Base-by-base conservation (phyloP, 1,140 invertebrate species). In the Cydia splendana region DNA sequence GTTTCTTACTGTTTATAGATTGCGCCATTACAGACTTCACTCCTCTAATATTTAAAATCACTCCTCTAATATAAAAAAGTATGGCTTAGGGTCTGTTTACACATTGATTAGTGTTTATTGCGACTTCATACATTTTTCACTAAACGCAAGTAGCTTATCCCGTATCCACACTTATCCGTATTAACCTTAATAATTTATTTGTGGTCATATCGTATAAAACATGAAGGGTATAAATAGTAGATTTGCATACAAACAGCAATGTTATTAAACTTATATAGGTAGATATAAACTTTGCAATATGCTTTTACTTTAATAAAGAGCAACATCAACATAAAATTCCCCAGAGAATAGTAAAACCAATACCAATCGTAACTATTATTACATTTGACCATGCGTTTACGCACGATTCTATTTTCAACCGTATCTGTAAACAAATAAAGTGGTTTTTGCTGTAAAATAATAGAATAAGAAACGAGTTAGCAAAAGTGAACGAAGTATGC, bases 191-290 rank as follows among this genome's bases (percentile, higher is more conserved):
- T 12, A n/a, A n/a, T 53, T n/a, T 53, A 53, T n/a, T n/a, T 53
- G 6, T 53, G 6, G n/a, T 53, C 10, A 18, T 53, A 53, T n/a
- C 51, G 51, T 12, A 53, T 53, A 18, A 62, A 62, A 62, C 9
- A 62, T 62, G 57, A 20, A 9, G 6, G 18, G 2, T 12, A 62
- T 12, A 62, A 24, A 62, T 34, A 38, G 12, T 12, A 7, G 5
- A 69, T 71, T 71, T 34, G 67, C 67, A 71, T 71, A 18, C n/a
- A 24, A 34, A 38, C 69, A 71, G 69, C 30, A n/a, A 38, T 71
- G 30, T 13, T 45, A 38, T 71, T 30, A 71, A 71, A 38, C 30
- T 71, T 24, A 15, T 38, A 18, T 53, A 53, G 15, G 15, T 51
- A 48, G 12, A 9, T 34, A n/a, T 38, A 71, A 71, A 7, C 30